phyloP scores from a whole-genome alignment of 1,140 invertebrate genomes.

The Hermetia illucens region DNA sequence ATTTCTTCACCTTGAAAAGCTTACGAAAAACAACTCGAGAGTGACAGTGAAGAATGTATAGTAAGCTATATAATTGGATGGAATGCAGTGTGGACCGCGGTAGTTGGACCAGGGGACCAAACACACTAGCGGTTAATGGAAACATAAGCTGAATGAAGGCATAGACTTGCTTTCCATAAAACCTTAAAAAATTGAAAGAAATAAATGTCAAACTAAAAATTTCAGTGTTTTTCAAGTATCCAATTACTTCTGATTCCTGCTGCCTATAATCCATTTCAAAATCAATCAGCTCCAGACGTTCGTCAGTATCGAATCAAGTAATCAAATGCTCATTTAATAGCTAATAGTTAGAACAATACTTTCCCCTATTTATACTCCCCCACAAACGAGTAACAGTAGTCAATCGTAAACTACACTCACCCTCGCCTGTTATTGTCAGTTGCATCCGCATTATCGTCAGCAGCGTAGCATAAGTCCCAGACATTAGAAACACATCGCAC shows the following conservation, averaged over 20 bases:
- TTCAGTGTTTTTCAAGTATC: not conserved
- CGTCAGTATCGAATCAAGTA: too few relatives aligned
- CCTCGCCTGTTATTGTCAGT: not conserved
- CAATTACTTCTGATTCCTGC: not conserved
- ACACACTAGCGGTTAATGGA: too few relatives aligned
- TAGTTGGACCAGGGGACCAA: too few relatives aligned
- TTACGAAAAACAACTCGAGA: too few relatives aligned
- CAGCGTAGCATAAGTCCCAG: too few relatives aligned
- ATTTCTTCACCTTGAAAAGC: too few relatives aligned
- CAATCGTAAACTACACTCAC: slow-evolving; percentile 7
- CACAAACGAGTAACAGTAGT: slow-evolving; percentile 6
- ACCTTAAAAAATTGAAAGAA: not conserved
- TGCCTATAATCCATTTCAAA: not conserved
- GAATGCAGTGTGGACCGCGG: too few relatives aligned
- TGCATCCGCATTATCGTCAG: not conserved
- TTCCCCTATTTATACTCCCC: slow-evolving; percentile 6
- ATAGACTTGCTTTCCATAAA: not conserved
- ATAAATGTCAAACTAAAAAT: not conserved
- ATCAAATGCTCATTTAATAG: slow-evolving; percentile 29
- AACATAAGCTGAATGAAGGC: too few relatives aligned
- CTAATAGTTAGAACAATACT: slow-evolving; percentile 19
- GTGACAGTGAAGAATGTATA: too few relatives aligned
- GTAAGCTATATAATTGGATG: too few relatives aligned
- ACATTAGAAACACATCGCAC: not conserved
- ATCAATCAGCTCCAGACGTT: not conserved